Conservation (phyloP, 2,888 invertebrate genomes). For the Polyommatus icarus region DNA sequence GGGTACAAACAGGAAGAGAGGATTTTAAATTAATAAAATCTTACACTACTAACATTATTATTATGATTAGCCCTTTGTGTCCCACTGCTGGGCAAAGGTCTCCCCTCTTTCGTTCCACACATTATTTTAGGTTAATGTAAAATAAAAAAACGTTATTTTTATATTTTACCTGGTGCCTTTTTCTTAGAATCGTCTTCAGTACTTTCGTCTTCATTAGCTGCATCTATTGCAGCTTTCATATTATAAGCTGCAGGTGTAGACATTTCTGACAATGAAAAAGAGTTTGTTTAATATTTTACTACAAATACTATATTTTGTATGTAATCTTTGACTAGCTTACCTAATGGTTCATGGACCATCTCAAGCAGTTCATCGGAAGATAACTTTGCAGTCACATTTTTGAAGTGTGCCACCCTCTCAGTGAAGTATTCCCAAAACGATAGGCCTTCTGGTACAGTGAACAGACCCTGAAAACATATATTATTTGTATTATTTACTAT, state of each 20-base stretch:
- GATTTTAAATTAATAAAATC: not conserved
- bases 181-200: conserved; percentile 52
- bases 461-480: conserved; percentile 74
- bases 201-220: conserved; percentile 54
- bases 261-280: conserved; percentile 52
- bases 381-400: conserved; percentile 83
- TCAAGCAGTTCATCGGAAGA: conserved; percentile 80
- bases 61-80: too few species aligned
- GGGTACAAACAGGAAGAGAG: not conserved
- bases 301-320: not conserved
- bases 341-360: conserved; percentile 82
- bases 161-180: conserved; percentile 53
- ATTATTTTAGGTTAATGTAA: not conserved
- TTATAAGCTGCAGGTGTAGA: conserved; percentile 56
- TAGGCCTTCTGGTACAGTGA: conserved; percentile 81
- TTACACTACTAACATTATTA: too few species aligned
- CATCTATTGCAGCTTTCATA: conserved; percentile 60
- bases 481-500: too few species aligned
- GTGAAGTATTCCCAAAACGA: conserved; percentile 88
- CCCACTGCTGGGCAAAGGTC: too few species aligned
- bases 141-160: not conserved
- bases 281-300: conserved; percentile 1
- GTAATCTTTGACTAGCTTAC: conserved; percentile 49
- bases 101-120: too few species aligned
- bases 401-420: conserved; percentile 84